phyloP scores from a whole-genome alignment of 1,140 invertebrate genomes.

The Hylyphantes graminicola region DNA sequence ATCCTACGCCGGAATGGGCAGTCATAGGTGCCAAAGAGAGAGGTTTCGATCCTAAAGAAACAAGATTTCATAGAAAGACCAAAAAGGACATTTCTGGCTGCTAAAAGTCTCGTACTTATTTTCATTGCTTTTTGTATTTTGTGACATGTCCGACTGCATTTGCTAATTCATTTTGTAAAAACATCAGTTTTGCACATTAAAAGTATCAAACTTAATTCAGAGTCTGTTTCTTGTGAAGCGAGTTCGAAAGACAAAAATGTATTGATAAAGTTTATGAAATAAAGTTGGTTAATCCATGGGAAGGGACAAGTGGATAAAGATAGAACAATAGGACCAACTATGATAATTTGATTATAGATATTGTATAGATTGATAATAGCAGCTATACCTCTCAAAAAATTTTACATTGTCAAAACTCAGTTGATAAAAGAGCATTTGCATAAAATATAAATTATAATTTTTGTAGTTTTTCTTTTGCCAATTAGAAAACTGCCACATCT shows the following conservation, averaged over 20 bases:
- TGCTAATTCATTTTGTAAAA: slow-evolving; percentile 3
- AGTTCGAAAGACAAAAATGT: background rate
- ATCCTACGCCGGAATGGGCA: slow-evolving; percentile 73
- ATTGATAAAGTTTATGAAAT: too few relatives aligned
- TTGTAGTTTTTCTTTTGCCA: too few relatives aligned
- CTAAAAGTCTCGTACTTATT: slow-evolving; percentile 41
- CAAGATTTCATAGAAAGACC: slow-evolving; percentile 71
- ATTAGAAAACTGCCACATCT: too few relatives aligned
- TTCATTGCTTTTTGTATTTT: background rate
- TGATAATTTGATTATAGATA: too few relatives aligned
- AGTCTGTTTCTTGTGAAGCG: background rate
- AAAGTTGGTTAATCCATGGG: too few relatives aligned
- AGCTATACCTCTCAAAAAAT: too few relatives aligned
- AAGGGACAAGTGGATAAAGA: too few relatives aligned
- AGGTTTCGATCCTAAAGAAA: slow-evolving; percentile 75
- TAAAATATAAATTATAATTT: too few relatives aligned
- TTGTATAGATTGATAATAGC: too few relatives aligned
- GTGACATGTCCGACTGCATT: background rate
- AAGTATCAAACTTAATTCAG: background rate
- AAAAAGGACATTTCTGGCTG: slow-evolving; percentile 67
- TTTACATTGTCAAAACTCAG: too few relatives aligned
- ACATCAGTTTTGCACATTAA: slow-evolving; percentile 6
- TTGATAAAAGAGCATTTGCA: too few relatives aligned
- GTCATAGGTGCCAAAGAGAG: slow-evolving; percentile 72
- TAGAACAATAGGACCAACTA: too few relatives aligned